Evolutionary conservation across 1,140 invertebrate species (phyloP), one percentile per base, ranked within the genome.

Genomic region (Lineus longissimus): DNA sequence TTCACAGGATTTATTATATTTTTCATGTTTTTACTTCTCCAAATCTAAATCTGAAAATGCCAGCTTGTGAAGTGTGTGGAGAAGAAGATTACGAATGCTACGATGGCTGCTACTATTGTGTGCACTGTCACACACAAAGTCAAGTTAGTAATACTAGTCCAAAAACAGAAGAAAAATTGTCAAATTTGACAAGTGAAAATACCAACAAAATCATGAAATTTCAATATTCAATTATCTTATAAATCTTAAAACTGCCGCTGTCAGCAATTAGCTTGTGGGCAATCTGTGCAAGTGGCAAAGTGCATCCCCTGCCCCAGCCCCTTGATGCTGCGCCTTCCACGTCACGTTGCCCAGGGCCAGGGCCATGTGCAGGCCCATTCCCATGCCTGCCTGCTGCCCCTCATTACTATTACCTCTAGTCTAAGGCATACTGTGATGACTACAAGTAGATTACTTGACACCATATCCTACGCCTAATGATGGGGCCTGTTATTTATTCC

Each of bases 31-130:
- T n/a, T n/a, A n/a, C n/a, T n/a, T n/a, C n/a, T n/a, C n/a, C n/a
- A n/a, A n/a, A n/a, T n/a, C n/a, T n/a, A n/a, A n/a, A n/a, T n/a
- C n/a, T 36, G 33, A 64, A 29, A 58, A 70, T 70, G 69, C 59
- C 64, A 17, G 22, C 47, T 0, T 70, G 69, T 62, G 23, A 51
- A 17, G 62, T 63, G 0, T 71, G 70, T 64, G 67, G 58, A 40
- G 64, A 54, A 19, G 55, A 61, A 17, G 65, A 71, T 2, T 71
- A 65, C 64, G 65, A 71, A n/a, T 64, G 60, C 22, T 54, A 41
- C 29, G 70, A 71, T 67, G 70, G 70, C 4, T 57, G 62, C 17
- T 71, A 45, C 45, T 71, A 62, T 33, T 71, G 70, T 31, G 25
- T 55, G 6, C 60, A 55, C 6, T 71, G 70, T 55, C 55, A 67